These are phyloP conservation scores for Pseudobourletiella spinata DNA, from an alignment of 1,140 invertebrate genomes.

Conservation along the genomic window DNA sequence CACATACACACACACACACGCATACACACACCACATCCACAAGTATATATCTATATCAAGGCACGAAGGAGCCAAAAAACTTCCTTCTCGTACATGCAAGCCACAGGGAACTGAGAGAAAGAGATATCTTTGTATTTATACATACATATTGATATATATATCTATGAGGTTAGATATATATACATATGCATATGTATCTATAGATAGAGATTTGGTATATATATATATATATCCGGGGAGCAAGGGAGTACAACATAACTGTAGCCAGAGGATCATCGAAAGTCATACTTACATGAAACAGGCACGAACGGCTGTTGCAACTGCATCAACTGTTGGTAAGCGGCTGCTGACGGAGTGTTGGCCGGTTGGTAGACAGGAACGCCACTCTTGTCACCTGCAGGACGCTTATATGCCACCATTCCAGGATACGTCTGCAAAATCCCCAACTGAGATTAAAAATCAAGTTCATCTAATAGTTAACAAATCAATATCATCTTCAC, in stretches of 20 bases:
- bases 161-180: too few species aligned
- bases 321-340: slow-evolving; percentile 92
- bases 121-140: too few species aligned
- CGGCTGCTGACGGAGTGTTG: slow-evolving; percentile 48
- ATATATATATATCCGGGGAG: neutral
- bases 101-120: neutral
- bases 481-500: neutral
- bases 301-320: slow-evolving; percentile 70
- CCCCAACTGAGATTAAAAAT: too few species aligned
- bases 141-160: too few species aligned
- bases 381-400: slow-evolving; percentile 82
- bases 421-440: slow-evolving; percentile 82
- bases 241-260: neutral
- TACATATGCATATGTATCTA: neutral
- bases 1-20: too few species aligned
- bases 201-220: neutral
- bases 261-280: neutral
- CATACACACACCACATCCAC: too few species aligned
- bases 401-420: slow-evolving; percentile 87
- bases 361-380: slow-evolving; percentile 89
- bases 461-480: slow-evolving; percentile 4
- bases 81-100: slow-evolving; percentile 12
- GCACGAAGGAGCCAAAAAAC: slow-evolving; percentile 2
- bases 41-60: too few species aligned
- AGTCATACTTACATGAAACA: slow-evolving; percentile 44